Base-by-base conservation (phyloP, 2,113 vertebrate species). In the Tetrao urogallus region DNA sequence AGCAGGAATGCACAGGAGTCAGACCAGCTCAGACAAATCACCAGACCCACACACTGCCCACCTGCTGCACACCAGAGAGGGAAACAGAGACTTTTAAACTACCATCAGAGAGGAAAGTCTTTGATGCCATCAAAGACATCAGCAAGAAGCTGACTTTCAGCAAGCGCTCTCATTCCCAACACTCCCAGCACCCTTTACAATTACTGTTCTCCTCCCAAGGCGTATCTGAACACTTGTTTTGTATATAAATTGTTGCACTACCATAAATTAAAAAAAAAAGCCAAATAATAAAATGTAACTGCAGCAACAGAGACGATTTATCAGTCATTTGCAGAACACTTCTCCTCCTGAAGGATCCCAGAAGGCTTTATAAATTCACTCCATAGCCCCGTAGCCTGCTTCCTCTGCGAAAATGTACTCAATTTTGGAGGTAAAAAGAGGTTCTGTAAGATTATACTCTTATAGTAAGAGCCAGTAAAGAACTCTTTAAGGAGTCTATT, bases 251-350 rank as follows among this genome's bases (percentile, higher is more conserved):
- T 89, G 87, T 92, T 85, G 71, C 32, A 58, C 52, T 52, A 76
- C 76, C 61, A 91, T 90, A 94, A 92, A 94, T 92, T 94, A 84
- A 86, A 90, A 88, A 38, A 38, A 38, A 72, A 72, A 27, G 36
- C 36, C 79, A 82, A 93, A 93, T 73, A 93, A 82, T 91, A 91
- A 94, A 95, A 85, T 9, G 56, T 77, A 93, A 95, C 69, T 74
- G 89, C 92, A 89, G 91, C 89, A 85, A 92, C 66, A 95, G 94
- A 79, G 82, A 86, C 87, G 47, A 95, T 92, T 94, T 94, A 94
- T 96, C 96, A 96, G 88, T 93, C 89, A 83, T 92, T 94, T 92
- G 94, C 95, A 96, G 87, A 89, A 85, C 82, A 64, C 69, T 94
- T 83, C 82, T 77, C 88, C 93, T 91, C 82, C 93, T 81, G 89